These are phyloP conservation scores for Macaria notata DNA, from an alignment of 2,888 invertebrate genomes.

Conservation along the genomic window DNA sequence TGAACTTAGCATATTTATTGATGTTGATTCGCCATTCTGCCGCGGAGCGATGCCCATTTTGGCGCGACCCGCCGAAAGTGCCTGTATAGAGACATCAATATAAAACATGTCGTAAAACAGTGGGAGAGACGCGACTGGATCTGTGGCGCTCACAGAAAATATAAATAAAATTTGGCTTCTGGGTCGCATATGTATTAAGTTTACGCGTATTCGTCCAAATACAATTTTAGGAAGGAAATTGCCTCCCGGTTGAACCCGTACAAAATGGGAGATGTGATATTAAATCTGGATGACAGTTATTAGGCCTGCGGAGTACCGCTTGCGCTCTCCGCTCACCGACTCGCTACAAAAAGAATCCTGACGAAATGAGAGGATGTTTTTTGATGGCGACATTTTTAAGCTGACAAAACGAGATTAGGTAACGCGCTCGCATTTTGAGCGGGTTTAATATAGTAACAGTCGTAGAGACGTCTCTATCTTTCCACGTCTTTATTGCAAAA, in stretches of 20 bases:
- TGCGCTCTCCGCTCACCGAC: slow-evolving; percentile 37
- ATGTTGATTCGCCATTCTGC: slow-evolving; percentile 27
- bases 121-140: slow-evolving; percentile 42
- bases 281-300: slow-evolving; percentile 80
- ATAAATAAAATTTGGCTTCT: slow-evolving; percentile 74
- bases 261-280: slow-evolving; percentile 76
- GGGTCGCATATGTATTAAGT: slow-evolving; percentile 74
- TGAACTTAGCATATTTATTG: slow-evolving; percentile 28
- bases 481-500: too few species aligned
- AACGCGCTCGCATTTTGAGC: slow-evolving; percentile 15
- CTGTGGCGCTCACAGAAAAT: slow-evolving; percentile 50
- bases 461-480: slow-evolving; percentile 7
- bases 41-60: slow-evolving; percentile 21
- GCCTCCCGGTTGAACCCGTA: slow-evolving; percentile 67
- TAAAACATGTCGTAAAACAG: slow-evolving; percentile 58
- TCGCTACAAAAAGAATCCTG: slow-evolving; percentile 56
- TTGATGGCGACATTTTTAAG: slow-evolving; percentile 54
- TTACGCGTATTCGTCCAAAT: slow-evolving; percentile 73
- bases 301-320: slow-evolving; percentile 62
- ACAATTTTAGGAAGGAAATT: slow-evolving; percentile 79
- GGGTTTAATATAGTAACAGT: slow-evolving; percentile 24
- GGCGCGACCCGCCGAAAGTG: slow-evolving; percentile 24
- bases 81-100: slow-evolving; percentile 53
- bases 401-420: slow-evolving; percentile 37
- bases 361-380: slow-evolving; percentile 58